A percentile compares a stretch with the other conserved stretches of the same genome.
Evolutionary conservation across 2,888 invertebrate genomes (phyloP).

Genomic region (Micropterix aruncella): DNA sequence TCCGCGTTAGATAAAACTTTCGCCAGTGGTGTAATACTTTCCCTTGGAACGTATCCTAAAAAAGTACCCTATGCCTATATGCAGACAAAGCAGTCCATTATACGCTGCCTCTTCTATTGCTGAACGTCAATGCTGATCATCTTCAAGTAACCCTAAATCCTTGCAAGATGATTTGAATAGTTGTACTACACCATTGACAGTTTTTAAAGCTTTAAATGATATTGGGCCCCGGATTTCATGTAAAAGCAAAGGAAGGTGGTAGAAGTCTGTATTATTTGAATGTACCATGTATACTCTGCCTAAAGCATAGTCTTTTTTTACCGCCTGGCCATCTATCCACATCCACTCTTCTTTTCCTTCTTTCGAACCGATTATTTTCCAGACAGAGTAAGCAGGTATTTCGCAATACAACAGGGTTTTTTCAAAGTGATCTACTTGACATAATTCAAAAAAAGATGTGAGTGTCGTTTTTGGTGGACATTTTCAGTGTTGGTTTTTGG

Average conservation of each 20-base stretch:
- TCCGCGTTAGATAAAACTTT: too few species aligned
- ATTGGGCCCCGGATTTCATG: neutral
- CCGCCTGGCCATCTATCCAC: neutral
- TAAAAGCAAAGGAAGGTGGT: neutral
- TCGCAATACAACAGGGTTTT: neutral
- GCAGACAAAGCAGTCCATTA: neutral
- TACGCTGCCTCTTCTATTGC: neutral
- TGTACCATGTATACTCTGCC: too few species aligned
- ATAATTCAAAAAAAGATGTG: neutral
- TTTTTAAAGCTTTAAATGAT: neutral
- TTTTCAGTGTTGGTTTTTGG: too few species aligned
- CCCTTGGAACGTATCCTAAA: neutral
- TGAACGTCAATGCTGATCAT: neutral
- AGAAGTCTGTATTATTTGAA: neutral
- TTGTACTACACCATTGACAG: neutral
- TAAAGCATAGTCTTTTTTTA: neutral
- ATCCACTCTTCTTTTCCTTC: too few species aligned
- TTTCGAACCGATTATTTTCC: neutral
- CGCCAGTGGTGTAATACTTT: too few species aligned
- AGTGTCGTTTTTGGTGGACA: neutral
- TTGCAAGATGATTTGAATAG: neutral
- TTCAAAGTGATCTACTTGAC: neutral
- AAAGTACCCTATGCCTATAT: neutral
- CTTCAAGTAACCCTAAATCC: neutral
- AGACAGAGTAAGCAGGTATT: neutral